Conservation (phyloP, 2,113 vertebrate genomes). For the Muntiacus reevesi region DNA sequence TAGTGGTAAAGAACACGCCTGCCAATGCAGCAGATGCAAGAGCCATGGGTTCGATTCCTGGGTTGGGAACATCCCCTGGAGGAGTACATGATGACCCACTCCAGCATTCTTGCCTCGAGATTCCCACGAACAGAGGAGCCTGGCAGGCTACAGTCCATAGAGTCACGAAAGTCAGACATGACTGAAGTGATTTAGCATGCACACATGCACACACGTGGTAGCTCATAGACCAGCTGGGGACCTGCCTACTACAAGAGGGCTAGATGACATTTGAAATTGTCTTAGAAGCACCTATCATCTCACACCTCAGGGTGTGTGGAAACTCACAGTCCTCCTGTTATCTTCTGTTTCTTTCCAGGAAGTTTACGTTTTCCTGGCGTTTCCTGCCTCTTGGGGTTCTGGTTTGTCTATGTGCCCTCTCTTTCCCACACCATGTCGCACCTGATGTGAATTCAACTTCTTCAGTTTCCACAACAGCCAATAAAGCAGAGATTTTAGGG, state of each 20-base stretch:
- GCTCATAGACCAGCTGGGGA: background rate
- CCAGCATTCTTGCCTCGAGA: background rate
- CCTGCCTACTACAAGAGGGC: background rate
- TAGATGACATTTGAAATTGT: background rate
- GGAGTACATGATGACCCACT: background rate
- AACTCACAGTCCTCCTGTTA: background rate
- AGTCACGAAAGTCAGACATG: background rate
- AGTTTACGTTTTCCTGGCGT: background rate
- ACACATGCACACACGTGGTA: background rate
- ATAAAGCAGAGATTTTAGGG: background rate
- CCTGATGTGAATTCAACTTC: background rate
- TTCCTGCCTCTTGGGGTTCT: background rate
- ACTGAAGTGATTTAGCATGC: background rate
- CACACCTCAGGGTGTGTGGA: background rate
- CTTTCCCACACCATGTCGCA: background rate
- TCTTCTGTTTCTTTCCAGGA: background rate
- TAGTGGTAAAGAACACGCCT: background rate
- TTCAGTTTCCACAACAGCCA: background rate
- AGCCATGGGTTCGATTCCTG: background rate
- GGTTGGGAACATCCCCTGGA: background rate
- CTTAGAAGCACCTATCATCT: background rate
- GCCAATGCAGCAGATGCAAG: background rate
- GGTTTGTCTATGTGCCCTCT: background rate
- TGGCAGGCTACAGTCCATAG: background rate
- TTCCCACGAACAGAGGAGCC: background rate